phyloP scores from a whole-genome alignment of 2,888 invertebrate genomes.

The Agrotis clavis region DNA sequence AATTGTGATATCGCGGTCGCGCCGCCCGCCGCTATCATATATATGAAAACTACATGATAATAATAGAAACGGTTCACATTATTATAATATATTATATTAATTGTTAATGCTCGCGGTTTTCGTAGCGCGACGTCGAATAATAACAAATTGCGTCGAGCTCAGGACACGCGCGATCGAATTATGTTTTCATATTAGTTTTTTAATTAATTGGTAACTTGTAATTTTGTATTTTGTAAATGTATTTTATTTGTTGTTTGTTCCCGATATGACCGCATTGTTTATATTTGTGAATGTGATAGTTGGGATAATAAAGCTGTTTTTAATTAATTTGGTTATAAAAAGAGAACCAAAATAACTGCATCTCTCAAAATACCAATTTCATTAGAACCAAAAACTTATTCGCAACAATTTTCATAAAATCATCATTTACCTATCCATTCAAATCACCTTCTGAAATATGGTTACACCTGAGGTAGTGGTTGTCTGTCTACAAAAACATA shows the following conservation, averaged over 20 bases:
- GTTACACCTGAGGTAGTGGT: neutral
- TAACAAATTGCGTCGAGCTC: slow-evolving; percentile 78
- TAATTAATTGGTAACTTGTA: slow-evolving; percentile 66
- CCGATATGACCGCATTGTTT: slow-evolving; percentile 51
- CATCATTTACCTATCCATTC: neutral
- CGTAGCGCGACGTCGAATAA: slow-evolving; percentile 77
- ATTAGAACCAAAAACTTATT: neutral
- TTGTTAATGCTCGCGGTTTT: slow-evolving; percentile 85
- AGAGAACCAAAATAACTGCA: neutral
- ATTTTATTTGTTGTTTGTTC: slow-evolving; percentile 54
- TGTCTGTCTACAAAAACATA: neutral
- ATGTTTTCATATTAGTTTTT: slow-evolving; percentile 78
- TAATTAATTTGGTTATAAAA: slow-evolving; percentile 5
- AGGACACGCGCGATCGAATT: slow-evolving; percentile 78
- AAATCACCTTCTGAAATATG: neutral
- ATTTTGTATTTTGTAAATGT: slow-evolving; percentile 60
- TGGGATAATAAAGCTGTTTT: slow-evolving; percentile 12
- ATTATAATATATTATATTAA: slow-evolving; percentile 74
- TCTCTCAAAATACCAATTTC: neutral
- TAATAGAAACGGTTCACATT: slow-evolving; percentile 73
- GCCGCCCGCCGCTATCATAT: slow-evolving; percentile 71
- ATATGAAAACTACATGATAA: slow-evolving; percentile 77
- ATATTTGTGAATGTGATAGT: slow-evolving; percentile 26
- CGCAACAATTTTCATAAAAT: too few relatives aligned
- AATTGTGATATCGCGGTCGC: slow-evolving; percentile 77